Evolutionary conservation across 2,113 vertebrate species (phyloP).

Genomic region (Tyrannus savana): DNA sequence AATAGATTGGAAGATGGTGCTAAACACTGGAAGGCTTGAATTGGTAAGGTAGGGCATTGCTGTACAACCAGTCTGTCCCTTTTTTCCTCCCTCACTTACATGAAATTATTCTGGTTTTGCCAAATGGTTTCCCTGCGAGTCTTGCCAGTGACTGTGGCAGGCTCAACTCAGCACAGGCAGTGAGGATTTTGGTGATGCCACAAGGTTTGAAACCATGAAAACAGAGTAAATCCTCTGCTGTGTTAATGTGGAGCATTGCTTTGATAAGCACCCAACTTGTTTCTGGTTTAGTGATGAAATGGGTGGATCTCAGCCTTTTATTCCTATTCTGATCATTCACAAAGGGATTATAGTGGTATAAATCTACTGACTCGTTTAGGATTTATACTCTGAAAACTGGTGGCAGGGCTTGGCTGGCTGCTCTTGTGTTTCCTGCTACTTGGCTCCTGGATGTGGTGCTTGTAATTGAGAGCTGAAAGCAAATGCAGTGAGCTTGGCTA

Average conservation of each 20-base stretch:
- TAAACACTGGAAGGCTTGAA: not conserved
- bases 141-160: not conserved
- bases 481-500: not conserved
- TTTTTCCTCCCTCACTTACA: not conserved
- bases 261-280: not conserved
- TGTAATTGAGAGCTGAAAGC: not conserved
- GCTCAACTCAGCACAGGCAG: not conserved
- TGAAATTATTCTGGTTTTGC: not conserved
- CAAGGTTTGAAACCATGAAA: not conserved
- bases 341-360: not conserved
- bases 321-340: not conserved
- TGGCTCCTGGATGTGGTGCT: not conserved
- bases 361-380: not conserved
- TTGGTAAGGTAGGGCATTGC: not conserved
- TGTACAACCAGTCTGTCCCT: not conserved
- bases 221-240: not conserved
- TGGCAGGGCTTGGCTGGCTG: not conserved
- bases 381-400: not conserved
- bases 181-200: not conserved
- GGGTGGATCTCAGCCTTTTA: not conserved
- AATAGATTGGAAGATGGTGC: not conserved
- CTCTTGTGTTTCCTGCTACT: not conserved
- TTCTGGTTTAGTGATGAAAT: not conserved
- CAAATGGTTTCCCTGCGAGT: not conserved
- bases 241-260: not conserved